These are phyloP conservation scores for Xiphophorus hellerii DNA, from an alignment of 2,113 vertebrate genomes.

Conservation along the genomic window DNA sequence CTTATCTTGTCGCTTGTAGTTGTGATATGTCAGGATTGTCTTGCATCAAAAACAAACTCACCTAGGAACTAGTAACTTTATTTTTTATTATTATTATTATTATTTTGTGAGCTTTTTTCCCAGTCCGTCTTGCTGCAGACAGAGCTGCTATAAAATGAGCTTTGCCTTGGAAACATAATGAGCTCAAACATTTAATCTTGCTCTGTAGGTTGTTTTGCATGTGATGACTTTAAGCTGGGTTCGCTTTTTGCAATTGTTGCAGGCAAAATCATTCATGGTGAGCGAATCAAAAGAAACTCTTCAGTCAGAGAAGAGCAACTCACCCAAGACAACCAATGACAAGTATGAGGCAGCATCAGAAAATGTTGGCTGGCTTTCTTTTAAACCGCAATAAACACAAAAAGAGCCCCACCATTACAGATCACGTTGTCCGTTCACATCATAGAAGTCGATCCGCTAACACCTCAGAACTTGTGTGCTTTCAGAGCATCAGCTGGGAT, in stretches of 20 bases:
- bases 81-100: too few relatives aligned
- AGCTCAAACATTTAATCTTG: not conserved
- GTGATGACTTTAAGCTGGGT: not conserved
- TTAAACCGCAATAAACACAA: not conserved
- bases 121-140: slow-evolving; percentile 6
- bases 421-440: too few relatives aligned
- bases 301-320: not conserved
- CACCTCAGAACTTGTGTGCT: too few relatives aligned
- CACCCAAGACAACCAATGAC: not conserved
- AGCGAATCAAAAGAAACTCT: not conserved
- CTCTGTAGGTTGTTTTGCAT: not conserved
- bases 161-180: not conserved
- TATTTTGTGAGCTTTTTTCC: not conserved
- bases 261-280: not conserved
- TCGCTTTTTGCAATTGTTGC: not conserved
- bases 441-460: too few relatives aligned
- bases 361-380: not conserved
- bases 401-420: too few relatives aligned
- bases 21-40: too few relatives aligned
- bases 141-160: not conserved
- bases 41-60: too few relatives aligned
- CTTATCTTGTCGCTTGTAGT: too few relatives aligned
- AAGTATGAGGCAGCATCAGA: not conserved
- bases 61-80: too few relatives aligned
- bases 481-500: too few relatives aligned